Percentiles rank a stretch among this genome's conserved stretches.
phyloP scores from a whole-genome alignment of 2,888 invertebrate genomes.

The Dendrolimus pini region DNA sequence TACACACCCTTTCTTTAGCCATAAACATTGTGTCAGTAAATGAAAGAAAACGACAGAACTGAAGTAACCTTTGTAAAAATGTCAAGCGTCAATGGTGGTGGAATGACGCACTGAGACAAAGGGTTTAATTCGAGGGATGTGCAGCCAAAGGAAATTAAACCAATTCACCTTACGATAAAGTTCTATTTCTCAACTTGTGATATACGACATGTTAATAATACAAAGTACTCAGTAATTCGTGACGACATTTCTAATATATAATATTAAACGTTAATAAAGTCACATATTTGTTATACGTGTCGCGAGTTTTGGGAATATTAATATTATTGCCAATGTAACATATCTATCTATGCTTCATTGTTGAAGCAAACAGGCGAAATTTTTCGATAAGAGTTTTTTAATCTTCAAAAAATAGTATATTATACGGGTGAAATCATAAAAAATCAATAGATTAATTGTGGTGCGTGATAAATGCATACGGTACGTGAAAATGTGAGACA shows the following conservation, averaged over 20 bases:
- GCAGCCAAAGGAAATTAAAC: constrained; percentile 4
- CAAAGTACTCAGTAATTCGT: constrained; percentile 7
- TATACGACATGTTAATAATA: constrained; percentile 1
- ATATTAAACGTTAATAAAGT: constrained; percentile 10
- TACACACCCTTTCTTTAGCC: constrained; percentile 61
- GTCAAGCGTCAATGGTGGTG: constrained; percentile 60
- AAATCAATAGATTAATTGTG: too few species aligned
- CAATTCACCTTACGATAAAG: not conserved
- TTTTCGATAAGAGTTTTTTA: too few species aligned
- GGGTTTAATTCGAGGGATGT: constrained; percentile 59
- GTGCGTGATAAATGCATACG: too few species aligned
- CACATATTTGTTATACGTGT: constrained; percentile 1
- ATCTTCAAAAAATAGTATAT: too few species aligned
- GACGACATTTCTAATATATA: constrained; percentile 4
- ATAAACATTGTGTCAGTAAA: constrained; percentile 56
- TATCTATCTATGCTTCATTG: too few species aligned
- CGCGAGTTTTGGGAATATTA: constrained; percentile 11
- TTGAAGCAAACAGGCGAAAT: too few species aligned
- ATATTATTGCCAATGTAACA: not conserved
- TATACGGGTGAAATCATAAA: too few species aligned
- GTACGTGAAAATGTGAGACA: too few species aligned
- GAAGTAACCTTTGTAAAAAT: constrained; percentile 71
- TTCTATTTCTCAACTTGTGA: not conserved
- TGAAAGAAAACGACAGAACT: constrained; percentile 61
- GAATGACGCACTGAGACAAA: constrained; percentile 68